Conservation (phyloP, 2,888 invertebrate genomes). For the Sesamia inferens region DNA sequence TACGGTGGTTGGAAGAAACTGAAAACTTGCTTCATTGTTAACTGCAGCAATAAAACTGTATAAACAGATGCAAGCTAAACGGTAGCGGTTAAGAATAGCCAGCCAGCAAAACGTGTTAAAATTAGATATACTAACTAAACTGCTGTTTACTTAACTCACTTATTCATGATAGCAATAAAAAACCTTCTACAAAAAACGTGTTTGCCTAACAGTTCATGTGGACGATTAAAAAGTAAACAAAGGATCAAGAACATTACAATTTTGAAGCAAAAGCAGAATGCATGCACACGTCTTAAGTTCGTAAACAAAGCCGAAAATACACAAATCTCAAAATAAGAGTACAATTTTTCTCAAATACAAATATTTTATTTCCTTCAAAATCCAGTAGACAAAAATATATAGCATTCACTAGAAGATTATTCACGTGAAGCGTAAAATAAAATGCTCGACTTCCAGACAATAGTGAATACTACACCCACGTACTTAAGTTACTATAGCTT, state of each 20-base stretch:
- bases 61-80: constrained; percentile 25
- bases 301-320: not conserved
- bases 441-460: constrained; percentile 31
- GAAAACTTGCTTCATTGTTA: constrained; percentile 18
- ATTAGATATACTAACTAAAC: constrained; percentile 50
- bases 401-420: constrained; percentile 22
- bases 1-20: constrained; percentile 4
- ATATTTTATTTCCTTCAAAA: constrained; percentile 15
- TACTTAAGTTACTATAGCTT: constrained; percentile 48
- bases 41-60: constrained; percentile 16
- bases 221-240: not conserved
- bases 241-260: not conserved
- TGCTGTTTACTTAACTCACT: constrained; percentile 46
- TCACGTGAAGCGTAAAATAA: constrained; percentile 32
- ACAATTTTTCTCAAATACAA: not conserved
- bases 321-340: not conserved
- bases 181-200: not conserved
- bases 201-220: not conserved
- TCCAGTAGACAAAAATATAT: constrained; percentile 19
- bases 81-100: not conserved
- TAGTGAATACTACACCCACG: constrained; percentile 15
- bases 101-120: constrained; percentile 44
- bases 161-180: constrained; percentile 12
- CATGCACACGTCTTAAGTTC: too few relatives aligned
- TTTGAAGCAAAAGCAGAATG: not conserved